Evolutionary conservation across 2,888 invertebrate genomes (phyloP).

Genomic region (Diplazon laetatorius): DNA sequence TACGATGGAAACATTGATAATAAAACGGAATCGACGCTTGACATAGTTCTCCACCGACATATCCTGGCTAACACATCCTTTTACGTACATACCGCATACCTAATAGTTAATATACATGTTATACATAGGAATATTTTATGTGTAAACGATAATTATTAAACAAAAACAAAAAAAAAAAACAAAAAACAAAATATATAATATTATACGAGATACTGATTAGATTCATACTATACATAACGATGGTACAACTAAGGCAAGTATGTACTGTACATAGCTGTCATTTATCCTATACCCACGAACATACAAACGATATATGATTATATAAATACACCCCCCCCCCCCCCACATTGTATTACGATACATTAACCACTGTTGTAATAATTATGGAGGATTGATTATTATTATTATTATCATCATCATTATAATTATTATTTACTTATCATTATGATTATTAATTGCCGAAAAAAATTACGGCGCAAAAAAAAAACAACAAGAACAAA

Average conservation of each 20-base stretch:
- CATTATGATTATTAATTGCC: constrained; percentile 69
- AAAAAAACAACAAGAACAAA: constrained; percentile 64
- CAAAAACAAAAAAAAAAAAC: constrained; percentile 52
- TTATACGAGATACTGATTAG: constrained; percentile 74
- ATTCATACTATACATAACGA: constrained; percentile 73
- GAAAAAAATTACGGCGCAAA: constrained; percentile 29
- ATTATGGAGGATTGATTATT: constrained; percentile 71
- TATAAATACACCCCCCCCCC: constrained; percentile 64
- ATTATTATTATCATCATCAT: constrained; percentile 65
- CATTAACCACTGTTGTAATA: constrained; percentile 81
- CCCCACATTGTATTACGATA: constrained; percentile 75
- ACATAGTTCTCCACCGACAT: constrained; percentile 81
- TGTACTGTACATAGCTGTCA: constrained; percentile 82
- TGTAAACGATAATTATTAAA: constrained; percentile 78
- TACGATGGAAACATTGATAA: constrained; percentile 34
- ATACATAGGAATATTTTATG: constrained; percentile 80
- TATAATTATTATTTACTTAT: constrained; percentile 65
- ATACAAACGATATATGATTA: constrained; percentile 71
- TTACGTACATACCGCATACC: constrained; percentile 79
- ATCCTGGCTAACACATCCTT: constrained; percentile 81
- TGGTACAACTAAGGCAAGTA: constrained; percentile 81
- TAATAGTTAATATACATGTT: constrained; percentile 78
- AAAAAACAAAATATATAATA: constrained; percentile 60
- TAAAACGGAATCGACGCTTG: constrained; percentile 74
- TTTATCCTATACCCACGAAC: constrained; percentile 75